Conservation (phyloP, 2,888 invertebrate genomes). For the Cecidostiba fungosa region DNA sequence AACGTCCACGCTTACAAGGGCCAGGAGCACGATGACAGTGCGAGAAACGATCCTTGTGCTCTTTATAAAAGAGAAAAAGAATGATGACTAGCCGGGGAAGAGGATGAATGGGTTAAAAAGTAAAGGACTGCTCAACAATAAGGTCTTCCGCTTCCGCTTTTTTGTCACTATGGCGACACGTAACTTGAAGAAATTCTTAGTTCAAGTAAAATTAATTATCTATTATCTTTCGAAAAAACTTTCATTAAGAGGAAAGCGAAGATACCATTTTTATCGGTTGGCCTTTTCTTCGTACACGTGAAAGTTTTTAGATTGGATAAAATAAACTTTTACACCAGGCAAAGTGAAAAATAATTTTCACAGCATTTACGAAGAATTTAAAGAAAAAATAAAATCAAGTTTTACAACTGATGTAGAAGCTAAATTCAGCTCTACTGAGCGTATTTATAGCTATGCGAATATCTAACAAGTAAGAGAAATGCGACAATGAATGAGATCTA, state of each 20-base stretch:
- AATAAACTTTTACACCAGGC: neutral
- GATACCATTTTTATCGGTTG: neutral
- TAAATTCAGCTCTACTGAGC: neutral
- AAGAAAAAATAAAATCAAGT: neutral
- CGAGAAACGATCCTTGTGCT: neutral
- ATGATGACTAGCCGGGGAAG: slow-evolving; percentile 11
- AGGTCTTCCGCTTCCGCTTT: neutral
- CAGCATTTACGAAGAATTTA: neutral
- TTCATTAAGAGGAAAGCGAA: neutral
- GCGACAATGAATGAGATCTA: neutral
- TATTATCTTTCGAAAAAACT: neutral
- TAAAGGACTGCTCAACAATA: slow-evolving; percentile 18
- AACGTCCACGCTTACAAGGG: neutral
- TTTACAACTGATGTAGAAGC: neutral
- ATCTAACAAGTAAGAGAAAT: neutral
- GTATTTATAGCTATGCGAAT: neutral
- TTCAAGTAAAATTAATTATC: slow-evolving; percentile 16
- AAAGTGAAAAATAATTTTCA: neutral
- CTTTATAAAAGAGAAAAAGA: slow-evolving; percentile 7
- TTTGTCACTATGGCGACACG: neutral
- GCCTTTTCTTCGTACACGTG: neutral
- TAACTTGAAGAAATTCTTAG: neutral
- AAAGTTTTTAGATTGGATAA: neutral
- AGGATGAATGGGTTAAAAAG: slow-evolving; percentile 38
- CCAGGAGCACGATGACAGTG: slow-evolving; percentile 32